A percentile compares a stretch with the other conserved stretches of the same genome.
These are phyloP conservation scores for Sarcoramphus papa DNA, from an alignment of 2,797 vertebrate genomes.

Conservation along the genomic window DNA sequence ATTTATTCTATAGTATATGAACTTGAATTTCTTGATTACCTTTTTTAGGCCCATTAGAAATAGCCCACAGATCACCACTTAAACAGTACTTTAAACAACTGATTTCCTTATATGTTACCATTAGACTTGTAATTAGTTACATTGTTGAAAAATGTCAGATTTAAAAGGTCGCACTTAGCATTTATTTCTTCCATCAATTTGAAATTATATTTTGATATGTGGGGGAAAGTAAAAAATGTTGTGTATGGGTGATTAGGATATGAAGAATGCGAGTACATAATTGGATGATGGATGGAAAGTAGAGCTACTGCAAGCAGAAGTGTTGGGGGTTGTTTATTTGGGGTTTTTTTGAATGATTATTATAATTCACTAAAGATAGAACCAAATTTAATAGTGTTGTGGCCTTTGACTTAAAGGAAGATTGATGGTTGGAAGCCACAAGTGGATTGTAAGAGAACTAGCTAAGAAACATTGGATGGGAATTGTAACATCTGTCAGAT, in stretches of 20 bases:
- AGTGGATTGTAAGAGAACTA: slow-evolving; percentile 50
- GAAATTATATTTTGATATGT: neutral
- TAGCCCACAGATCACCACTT: neutral
- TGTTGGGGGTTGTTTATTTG: neutral
- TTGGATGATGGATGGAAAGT: neutral
- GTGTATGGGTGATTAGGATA: neutral
- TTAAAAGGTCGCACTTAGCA: neutral
- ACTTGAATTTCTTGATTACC: neutral
- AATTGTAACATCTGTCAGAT: slow-evolving; percentile 62
- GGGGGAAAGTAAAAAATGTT: neutral
- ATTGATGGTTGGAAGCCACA: slow-evolving; percentile 30
- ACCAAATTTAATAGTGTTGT: neutral
- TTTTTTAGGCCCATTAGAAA: neutral
- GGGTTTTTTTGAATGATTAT: neutral
- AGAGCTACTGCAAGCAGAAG: neutral
- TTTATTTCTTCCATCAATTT: neutral
- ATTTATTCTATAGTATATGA: neutral
- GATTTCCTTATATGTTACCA: neutral
- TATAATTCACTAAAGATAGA: neutral
- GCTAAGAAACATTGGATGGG: slow-evolving; percentile 39
- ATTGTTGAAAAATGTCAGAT: neutral
- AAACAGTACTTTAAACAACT: neutral
- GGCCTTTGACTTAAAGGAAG: slow-evolving; percentile 16
- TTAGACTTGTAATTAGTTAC: neutral
- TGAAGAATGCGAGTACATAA: neutral